Conservation (phyloP, 2,888 invertebrate genomes). For the Electrophaes corylata region DNA sequence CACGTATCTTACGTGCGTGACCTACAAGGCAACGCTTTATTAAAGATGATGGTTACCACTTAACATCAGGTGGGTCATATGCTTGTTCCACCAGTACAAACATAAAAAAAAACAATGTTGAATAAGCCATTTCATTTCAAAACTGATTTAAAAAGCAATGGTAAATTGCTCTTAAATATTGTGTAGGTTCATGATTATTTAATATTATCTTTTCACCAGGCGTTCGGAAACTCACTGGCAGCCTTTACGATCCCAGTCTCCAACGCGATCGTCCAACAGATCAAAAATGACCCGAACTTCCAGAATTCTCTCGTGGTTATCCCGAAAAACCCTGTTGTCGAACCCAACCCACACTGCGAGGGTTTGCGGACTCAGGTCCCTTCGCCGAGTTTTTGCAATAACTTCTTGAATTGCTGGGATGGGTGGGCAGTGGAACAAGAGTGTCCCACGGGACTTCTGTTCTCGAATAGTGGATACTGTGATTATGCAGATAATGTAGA, state of each 20-base stretch:
- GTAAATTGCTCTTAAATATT: not conserved
- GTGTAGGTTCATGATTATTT: not conserved
- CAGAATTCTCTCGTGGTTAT: conserved; percentile 64
- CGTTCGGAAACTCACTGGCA: conserved; percentile 55
- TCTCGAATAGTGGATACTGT: conserved; percentile 85
- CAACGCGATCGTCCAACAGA: conserved; percentile 66
- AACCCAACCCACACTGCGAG: conserved; percentile 67
- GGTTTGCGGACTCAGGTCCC: conserved; percentile 86
- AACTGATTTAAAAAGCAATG: too few relatives aligned
- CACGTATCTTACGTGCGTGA: too few relatives aligned
- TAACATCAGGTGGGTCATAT: too few relatives aligned
- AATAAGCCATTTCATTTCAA: too few relatives aligned
- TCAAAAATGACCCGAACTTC: conserved; percentile 64
- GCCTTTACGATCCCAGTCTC: conserved; percentile 74
- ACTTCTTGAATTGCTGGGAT: conserved; percentile 89
- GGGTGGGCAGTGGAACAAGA: conserved; percentile 87
- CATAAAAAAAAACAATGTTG: too few relatives aligned
- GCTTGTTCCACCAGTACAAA: too few relatives aligned
- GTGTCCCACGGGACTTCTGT: conserved; percentile 86
- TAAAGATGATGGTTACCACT: too few relatives aligned
- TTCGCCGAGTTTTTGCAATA: conserved; percentile 83
- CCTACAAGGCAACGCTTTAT: too few relatives aligned
- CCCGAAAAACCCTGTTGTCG: conserved; percentile 58
- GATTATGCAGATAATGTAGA: conserved; percentile 87
- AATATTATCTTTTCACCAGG: conserved; percentile 34